These are phyloP conservation scores for Callipepla californica DNA, from an alignment of 2,113 vertebrate genomes.

Conservation along the genomic window DNA sequence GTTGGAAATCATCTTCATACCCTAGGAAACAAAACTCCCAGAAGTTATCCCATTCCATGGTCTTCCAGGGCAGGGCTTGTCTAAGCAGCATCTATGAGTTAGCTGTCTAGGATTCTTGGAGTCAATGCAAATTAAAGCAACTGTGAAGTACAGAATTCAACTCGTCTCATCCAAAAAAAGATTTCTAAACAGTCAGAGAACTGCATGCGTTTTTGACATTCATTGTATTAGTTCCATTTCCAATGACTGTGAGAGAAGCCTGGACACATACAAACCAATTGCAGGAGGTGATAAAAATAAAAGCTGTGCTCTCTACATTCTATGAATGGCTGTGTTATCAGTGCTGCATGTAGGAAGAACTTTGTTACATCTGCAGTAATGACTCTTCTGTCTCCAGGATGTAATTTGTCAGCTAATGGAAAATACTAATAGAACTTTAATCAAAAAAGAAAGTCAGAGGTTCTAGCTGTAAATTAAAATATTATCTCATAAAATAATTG, in stretches of 20 bases:
- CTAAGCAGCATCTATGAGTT: slow-evolving; percentile 25
- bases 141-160: neutral
- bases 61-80: slow-evolving; percentile 4
- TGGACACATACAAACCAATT: slow-evolving; percentile 21
- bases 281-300: slow-evolving; percentile 36
- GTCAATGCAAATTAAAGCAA: slow-evolving; percentile 55
- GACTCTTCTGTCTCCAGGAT: neutral
- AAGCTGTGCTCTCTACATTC: slow-evolving; percentile 12
- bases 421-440: slow-evolving; percentile 7
- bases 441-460: neutral
- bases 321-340: neutral
- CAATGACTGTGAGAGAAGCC: neutral
- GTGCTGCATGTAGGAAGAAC: neutral
- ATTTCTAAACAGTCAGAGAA: neutral
- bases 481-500: neutral
- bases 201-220: neutral
- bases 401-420: neutral
- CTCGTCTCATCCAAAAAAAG: slow-evolving; percentile 4
- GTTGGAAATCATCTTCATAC: neutral
- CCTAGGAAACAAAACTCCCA: neutral
- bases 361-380: neutral
- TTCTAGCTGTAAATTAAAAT: neutral
- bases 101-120: slow-evolving; percentile 59
- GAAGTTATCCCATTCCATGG: neutral
- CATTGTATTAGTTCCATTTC: neutral